These are phyloP conservation scores for Agrochola macilenta DNA, from an alignment of 2,888 invertebrate genomes.

Conservation along the genomic window DNA sequence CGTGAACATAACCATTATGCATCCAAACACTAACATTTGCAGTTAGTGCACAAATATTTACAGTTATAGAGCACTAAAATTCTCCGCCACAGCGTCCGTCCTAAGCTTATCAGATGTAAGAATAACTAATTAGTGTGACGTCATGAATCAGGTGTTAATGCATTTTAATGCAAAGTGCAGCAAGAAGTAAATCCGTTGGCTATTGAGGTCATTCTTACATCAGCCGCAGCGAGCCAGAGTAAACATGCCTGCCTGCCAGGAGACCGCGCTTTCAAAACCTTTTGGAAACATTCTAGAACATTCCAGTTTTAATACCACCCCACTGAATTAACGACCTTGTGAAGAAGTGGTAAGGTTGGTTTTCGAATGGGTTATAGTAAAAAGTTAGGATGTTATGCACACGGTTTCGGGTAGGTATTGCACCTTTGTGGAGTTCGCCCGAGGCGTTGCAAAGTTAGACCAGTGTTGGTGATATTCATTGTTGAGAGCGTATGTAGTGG, in stretches of 20 bases:
- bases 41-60: constrained; percentile 33
- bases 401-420: constrained; percentile 58
- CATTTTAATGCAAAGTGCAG: constrained; percentile 41
- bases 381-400: constrained; percentile 33
- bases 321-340: constrained; percentile 30
- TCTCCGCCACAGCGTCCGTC: constrained; percentile 1
- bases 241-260: constrained; percentile 66
- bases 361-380: constrained; percentile 3
- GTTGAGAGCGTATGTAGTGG: constrained; percentile 60
- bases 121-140: constrained; percentile 21
- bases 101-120: constrained; percentile 20
- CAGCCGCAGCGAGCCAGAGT: constrained; percentile 62
- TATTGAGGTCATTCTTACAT: constrained; percentile 73
- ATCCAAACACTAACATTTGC: constrained; percentile 47
- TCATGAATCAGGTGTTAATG: constrained; percentile 38
- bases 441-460: constrained; percentile 70
- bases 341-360: background rate
- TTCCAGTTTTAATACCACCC: constrained; percentile 16
- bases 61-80: constrained; percentile 32
- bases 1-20: constrained; percentile 34
- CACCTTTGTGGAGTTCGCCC: constrained; percentile 71
- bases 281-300: constrained; percentile 44
- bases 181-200: constrained; percentile 61
- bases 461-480: constrained; percentile 68
- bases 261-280: constrained; percentile 67